A percentile compares a stretch with the other conserved stretches of the same genome.
Conservation (phyloP, 2,113 vertebrate genomes). For the Conger conger region DNA sequence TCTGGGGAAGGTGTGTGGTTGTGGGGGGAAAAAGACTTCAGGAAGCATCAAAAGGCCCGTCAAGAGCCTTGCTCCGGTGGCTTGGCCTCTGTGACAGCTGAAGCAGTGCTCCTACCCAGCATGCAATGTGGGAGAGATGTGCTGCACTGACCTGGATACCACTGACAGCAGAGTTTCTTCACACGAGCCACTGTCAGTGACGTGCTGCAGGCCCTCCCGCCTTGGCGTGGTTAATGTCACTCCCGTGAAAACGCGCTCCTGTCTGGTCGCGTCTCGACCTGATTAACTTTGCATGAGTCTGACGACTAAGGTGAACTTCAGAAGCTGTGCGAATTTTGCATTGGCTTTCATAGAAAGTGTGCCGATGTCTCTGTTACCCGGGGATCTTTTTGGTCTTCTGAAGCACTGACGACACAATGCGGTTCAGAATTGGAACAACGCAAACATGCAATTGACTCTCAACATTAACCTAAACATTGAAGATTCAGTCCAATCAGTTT, state of each 20-base stretch:
- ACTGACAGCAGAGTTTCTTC: not conserved
- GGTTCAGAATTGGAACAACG: not conserved
- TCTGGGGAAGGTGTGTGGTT: not conserved
- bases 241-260: not conserved
- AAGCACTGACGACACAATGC: not conserved
- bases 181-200: not conserved
- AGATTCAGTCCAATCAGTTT: not conserved
- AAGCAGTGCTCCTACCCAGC: not conserved
- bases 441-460: not conserved
- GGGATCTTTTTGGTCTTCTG: not conserved
- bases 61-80: not conserved
- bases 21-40: not conserved
- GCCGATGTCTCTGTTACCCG: not conserved
- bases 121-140: not conserved
- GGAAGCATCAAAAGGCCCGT: not conserved
- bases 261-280: not conserved
- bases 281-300: not conserved
- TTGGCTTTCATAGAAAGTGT: not conserved
- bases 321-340: not conserved
- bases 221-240: not conserved
- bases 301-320: not conserved
- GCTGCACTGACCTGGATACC: conserved; percentile 4
- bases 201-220: not conserved
- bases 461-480: not conserved
- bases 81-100: not conserved